Percentiles rank a stretch among this genome's conserved stretches.
phyloP scores from a whole-genome alignment of 2,113 vertebrate genomes.

The Electrona antarctica region DNA sequence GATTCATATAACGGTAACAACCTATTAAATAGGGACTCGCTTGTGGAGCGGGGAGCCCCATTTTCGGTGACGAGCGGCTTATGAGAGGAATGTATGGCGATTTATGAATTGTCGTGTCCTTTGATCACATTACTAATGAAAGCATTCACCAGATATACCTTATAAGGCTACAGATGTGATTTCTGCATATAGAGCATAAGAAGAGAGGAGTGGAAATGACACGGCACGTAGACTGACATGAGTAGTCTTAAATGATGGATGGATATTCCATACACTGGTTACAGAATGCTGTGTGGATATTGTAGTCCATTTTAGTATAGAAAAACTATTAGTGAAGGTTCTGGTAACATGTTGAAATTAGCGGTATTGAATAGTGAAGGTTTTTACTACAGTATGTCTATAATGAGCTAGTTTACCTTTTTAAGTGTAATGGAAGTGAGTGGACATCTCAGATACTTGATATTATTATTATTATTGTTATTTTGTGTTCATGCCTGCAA shows the following conservation, averaged over 20 bases:
- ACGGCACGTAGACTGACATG: background rate
- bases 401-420: background rate
- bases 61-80: slow-evolving; percentile 1
- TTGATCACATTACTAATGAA: slow-evolving; percentile 35
- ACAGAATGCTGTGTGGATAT: background rate
- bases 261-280: background rate
- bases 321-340: slow-evolving; percentile 9
- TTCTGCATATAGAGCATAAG: background rate
- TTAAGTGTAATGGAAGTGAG: background rate
- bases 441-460: slow-evolving; percentile 29
- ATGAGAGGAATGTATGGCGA: slow-evolving; percentile 2
- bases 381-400: background rate
- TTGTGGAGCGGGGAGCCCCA: slow-evolving; percentile 18
- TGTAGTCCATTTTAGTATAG: slow-evolving; percentile 7
- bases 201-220: background rate
- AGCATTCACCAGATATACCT: slow-evolving; percentile 75
- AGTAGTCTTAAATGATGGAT: background rate
- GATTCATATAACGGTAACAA: slow-evolving; percentile 14
- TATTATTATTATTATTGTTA: slow-evolving; percentile 4
- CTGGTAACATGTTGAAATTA: background rate
- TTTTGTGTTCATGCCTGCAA: slow-evolving; percentile 15
- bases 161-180: slow-evolving; percentile 42
- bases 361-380: slow-evolving; percentile 15
- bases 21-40: slow-evolving; percentile 6
- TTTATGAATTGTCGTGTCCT: slow-evolving; percentile 14